phyloP scores from a whole-genome alignment of 2,888 invertebrate species.

The Petrolisthes cinctipes region DNA sequence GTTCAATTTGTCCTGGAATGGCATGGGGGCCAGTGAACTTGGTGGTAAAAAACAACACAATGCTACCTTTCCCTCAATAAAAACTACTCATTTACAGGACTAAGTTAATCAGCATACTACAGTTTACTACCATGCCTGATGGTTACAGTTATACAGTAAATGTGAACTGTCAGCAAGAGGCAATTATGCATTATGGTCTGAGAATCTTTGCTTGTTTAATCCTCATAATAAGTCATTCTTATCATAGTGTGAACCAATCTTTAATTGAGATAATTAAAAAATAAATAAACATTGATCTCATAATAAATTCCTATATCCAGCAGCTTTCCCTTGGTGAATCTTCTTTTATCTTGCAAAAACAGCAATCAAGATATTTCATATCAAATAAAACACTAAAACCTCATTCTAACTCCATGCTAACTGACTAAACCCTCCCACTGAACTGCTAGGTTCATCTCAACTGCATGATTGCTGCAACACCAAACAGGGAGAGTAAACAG shows the following conservation, averaged over 20 bases:
- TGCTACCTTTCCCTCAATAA: constrained; percentile 17
- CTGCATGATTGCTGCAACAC: not conserved
- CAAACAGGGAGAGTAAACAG: constrained; percentile 11
- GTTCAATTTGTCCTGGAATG: not conserved
- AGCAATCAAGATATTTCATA: too few relatives aligned
- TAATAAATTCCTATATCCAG: too few relatives aligned
- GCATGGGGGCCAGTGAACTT: constrained; percentile 36
- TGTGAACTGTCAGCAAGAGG: not conserved
- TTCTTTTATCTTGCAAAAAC: too few relatives aligned
- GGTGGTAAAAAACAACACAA: not conserved
- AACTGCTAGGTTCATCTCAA: too few relatives aligned
- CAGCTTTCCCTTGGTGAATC: too few relatives aligned
- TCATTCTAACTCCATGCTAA: not conserved
- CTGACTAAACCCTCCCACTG: not conserved
- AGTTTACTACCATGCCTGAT: constrained; percentile 51
- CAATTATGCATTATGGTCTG: too few relatives aligned
- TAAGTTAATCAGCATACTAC: constrained; percentile 49
- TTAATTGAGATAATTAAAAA: too few relatives aligned
- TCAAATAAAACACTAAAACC: too few relatives aligned
- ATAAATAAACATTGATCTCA: too few relatives aligned
- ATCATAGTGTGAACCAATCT: too few relatives aligned
- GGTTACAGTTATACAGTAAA: not conserved
- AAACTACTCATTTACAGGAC: constrained; percentile 54
- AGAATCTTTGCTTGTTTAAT: too few relatives aligned
- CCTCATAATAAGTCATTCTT: too few relatives aligned